A percentile compares a stretch with the other conserved stretches of the same genome.
These are phyloP conservation scores for Xiphophorus birchmanni DNA, from an alignment of 2,797 vertebrate species.

Conservation along the genomic window DNA sequence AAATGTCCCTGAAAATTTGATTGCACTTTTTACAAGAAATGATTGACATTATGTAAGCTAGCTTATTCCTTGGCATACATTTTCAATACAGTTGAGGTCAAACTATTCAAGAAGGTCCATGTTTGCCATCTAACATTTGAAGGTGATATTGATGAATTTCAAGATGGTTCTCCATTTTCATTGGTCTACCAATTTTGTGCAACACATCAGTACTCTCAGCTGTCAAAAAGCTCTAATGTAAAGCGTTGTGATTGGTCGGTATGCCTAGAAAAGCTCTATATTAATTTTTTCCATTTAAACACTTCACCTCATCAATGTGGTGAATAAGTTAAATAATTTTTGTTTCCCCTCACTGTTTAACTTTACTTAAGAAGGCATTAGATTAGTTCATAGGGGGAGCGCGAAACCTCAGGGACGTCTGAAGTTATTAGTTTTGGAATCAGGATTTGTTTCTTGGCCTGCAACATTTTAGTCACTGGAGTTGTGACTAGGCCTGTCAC, in stretches of 20 bases:
- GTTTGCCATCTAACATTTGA: not conserved
- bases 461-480: too few relatives aligned
- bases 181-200: not conserved
- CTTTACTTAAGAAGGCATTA: too few relatives aligned
- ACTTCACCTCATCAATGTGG: too few relatives aligned
- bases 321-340: too few relatives aligned
- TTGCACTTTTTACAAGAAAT: not conserved
- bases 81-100: not conserved
- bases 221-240: not conserved
- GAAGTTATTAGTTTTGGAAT: not conserved
- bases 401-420: too few relatives aligned
- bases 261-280: too few relatives aligned
- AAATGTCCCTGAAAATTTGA: not conserved
- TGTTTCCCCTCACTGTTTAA: too few relatives aligned
- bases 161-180: not conserved
- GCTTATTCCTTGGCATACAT: not conserved
- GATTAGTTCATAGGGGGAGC: too few relatives aligned
- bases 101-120: not conserved
- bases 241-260: too few relatives aligned
- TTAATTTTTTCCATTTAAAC: too few relatives aligned
- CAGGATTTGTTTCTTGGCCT: too few relatives aligned
- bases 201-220: not conserved
- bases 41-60: not conserved
- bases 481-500: too few relatives aligned
- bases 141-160: not conserved